A percentile compares a stretch with the other conserved stretches of the same genome.
Evolutionary conservation across 23 tunicate species (phyloP).

Genomic region (Clavelina lepadiformis): DNA sequence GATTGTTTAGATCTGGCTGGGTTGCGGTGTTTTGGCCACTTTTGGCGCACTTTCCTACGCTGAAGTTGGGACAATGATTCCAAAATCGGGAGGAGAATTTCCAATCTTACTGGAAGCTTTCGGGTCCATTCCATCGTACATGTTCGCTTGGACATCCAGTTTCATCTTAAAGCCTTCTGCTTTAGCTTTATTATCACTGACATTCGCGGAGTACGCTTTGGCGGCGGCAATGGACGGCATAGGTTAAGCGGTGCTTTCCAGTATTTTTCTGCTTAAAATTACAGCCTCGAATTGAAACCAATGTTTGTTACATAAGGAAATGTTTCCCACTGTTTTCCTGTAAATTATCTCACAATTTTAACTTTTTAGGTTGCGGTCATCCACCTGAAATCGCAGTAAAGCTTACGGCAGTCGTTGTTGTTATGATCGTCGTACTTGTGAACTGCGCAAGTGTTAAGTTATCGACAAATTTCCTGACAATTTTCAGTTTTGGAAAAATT

Average conservation of each 20-base stretch:
- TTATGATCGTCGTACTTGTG: constrained; percentile 61
- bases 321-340: not conserved
- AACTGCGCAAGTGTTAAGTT: constrained; percentile 86
- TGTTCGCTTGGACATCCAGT: constrained; percentile 97
- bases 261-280: too few species aligned
- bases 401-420: constrained; percentile 52
- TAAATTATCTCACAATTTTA: not conserved
- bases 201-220: constrained; percentile 86
- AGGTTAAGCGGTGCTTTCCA: too few species aligned
- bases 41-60: constrained; percentile 95
- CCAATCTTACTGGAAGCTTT: constrained; percentile 90
- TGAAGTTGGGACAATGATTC: constrained; percentile 97
- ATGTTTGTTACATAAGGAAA: too few species aligned
- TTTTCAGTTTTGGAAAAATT: constrained; percentile 91
- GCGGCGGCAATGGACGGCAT: too few species aligned
- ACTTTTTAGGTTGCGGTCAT: constrained; percentile 24
- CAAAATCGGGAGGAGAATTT: constrained; percentile 98
- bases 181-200: constrained; percentile 72
- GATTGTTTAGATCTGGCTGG: constrained; percentile 80
- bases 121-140: constrained; percentile 86
- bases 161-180: constrained; percentile 90
- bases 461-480: constrained; percentile 68
- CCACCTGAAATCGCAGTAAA: constrained; percentile 52
- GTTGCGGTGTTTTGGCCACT: constrained; percentile 79
- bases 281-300: too few species aligned